These are phyloP conservation scores for Gryllus bimaculatus DNA, from an alignment of 1,140 invertebrate genomes.

Conservation along the genomic window DNA sequence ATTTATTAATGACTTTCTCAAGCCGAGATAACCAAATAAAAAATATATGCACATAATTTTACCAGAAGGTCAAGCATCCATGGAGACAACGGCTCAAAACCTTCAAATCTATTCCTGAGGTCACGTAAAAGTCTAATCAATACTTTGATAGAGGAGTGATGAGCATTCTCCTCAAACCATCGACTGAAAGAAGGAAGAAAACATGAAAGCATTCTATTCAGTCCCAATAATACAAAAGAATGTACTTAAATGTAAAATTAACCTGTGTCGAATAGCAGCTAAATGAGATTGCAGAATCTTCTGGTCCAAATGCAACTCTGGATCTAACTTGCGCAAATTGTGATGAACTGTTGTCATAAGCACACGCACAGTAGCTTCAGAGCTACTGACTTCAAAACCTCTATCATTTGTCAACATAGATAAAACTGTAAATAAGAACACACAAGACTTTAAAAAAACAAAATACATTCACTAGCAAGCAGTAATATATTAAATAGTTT, in stretches of 20 bases:
- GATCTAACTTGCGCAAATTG: constrained; percentile 85
- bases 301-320: constrained; percentile 80
- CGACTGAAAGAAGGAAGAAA: constrained; percentile 38
- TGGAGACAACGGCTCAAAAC: constrained; percentile 80
- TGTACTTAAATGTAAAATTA: background rate
- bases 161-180: constrained; percentile 98
- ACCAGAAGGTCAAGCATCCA: constrained; percentile 94
- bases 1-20: constrained; percentile 15
- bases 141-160: constrained; percentile 94
- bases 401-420: constrained; percentile 39
- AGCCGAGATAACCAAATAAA: background rate
- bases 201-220: background rate
- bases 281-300: constrained; percentile 81
- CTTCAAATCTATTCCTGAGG: constrained; percentile 78
- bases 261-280: constrained; percentile 82
- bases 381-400: constrained; percentile 72
- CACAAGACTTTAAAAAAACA: background rate
- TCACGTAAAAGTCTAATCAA: constrained; percentile 87
- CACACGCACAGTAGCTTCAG: constrained; percentile 76
- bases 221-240: background rate
- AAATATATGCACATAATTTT: constrained; percentile 24
- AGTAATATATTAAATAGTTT: too few species aligned
- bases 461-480: background rate
- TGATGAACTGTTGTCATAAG: constrained; percentile 88
- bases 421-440: constrained; percentile 9